Percentiles rank a stretch among this genome's conserved stretches.
Conservation (phyloP, 2,113 vertebrate species). For the Perognathus longimembris region DNA sequence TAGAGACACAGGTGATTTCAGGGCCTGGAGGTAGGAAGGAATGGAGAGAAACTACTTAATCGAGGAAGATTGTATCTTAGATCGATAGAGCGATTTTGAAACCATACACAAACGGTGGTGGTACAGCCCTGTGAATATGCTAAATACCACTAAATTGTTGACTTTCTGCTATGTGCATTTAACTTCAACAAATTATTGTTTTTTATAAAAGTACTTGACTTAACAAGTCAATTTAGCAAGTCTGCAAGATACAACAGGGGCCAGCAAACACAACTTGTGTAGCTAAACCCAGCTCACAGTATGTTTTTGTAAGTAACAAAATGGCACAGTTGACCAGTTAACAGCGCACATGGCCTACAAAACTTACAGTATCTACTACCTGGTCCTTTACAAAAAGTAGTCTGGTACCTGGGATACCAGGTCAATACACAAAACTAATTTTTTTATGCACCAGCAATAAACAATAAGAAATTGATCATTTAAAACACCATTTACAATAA, state of each 20-base stretch:
- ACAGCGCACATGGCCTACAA: not conserved
- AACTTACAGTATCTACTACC: not conserved
- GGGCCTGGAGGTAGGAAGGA: not conserved
- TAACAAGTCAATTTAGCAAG: not conserved
- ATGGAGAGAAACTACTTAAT: not conserved
- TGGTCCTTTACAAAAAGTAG: not conserved
- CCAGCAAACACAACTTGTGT: not conserved
- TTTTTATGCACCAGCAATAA: not conserved
- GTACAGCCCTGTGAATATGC: not conserved
- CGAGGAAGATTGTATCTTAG: not conserved
- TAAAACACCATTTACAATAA: not conserved
- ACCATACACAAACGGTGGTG: not conserved
- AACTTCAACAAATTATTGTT: not conserved
- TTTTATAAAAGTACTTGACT: not conserved
- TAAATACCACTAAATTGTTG: not conserved
- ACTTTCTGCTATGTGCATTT: constrained; percentile 32
- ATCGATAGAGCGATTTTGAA: not conserved
- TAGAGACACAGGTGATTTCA: not conserved
- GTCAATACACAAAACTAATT: not conserved
- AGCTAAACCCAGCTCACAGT: not conserved
- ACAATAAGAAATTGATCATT: not conserved
- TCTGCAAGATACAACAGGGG: not conserved
- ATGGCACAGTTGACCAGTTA: no score
- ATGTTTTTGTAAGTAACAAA: not conserved
- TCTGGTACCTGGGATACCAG: not conserved